Base-by-base conservation (phyloP, 2,888 invertebrate genomes). In the Sinohyriopsis cumingii region DNA sequence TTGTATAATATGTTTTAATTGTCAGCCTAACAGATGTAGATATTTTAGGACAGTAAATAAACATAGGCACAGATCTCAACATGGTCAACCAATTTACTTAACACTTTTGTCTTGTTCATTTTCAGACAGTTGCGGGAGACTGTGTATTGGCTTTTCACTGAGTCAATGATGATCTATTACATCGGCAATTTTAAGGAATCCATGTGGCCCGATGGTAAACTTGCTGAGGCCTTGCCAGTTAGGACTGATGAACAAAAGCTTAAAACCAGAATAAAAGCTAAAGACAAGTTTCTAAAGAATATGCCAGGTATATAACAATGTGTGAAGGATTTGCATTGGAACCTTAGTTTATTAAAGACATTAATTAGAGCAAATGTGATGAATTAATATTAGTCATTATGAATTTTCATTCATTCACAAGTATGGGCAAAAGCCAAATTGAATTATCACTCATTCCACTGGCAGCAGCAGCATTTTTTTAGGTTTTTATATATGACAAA, bases 141-240 rank as follows among this genome's bases (percentile, higher is more conserved):
- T 0, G 94, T 96, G 65, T 93, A 94, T 53, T 96, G 95, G 94
- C 91, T 95, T 81, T 95, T 95, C 87, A 96, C 95, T 19, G 97
- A 97, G 89, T 94, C 95, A 75, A 96, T 96, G 96, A 89, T 97
- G 71, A 94, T 96, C 86, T 95, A 95, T 89, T 97, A 96, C 89
- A 94, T 95, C 63, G 94, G 95, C 71, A 92, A 94, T 53, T 93
- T 96, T 74, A 92, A 95, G 68, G 96, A 96, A 89, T 94, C 95
- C 1, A 95, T 96, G 93, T 97, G 96, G 96, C 95, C 96, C 0
- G 94, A 95, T 67, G 96, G 96, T 0, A 72, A 84, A 56, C 78
- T 87, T 64, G 93, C 94, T 0, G 92, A 92, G n/a, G 90, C 92
- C 2, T 88, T 91, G 0, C 90, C 90, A 4, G 83, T 89, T 25